Base-by-base conservation (phyloP, 2,888 invertebrate species). In the Folsomia manolachei region DNA sequence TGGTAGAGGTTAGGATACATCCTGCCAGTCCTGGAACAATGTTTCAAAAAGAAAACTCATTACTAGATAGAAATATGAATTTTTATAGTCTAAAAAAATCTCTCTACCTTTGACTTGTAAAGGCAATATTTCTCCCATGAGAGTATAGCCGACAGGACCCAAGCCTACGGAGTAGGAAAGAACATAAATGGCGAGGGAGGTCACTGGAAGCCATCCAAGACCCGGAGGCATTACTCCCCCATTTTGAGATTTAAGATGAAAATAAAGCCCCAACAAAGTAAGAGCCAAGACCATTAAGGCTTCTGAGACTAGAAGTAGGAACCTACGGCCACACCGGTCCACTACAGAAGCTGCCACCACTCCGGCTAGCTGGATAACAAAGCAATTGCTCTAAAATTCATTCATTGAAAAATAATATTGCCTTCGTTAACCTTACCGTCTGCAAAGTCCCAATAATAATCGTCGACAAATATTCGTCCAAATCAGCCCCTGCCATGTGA, bases 391-490 rank as follows among this genome's bases (percentile, higher is more conserved):
- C 14, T 4, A 39, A 9, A 39, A 14, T 4, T 39, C 39, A 39
- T 39, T 39, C 39, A 4, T 39, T 39, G 4, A 39, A 39, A 39
- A 39, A 39, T 14, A 39, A 39, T n/a, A n/a, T 39, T 39, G 39
- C 39, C 14, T 39, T 39, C 39, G 4, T 39, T 4, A 4, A 9
- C 39, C 39, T 9, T 71, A 89, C 81, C 0, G 93, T 90, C 85
- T 94, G 94, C 81, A 94, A 91, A 0, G 88, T 87, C 11, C 94
- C 95, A 52, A 95, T 89, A 63, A 94, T 87, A 56, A 95, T 92
- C 0, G 93, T 89, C 0, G 91, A 88, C 4, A 87, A 82, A 39
- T 87, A 86, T 0, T 89, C 83, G 11, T 87, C 83, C 26, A 92
- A 85, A 1, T 70, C 68, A 0, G 75, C 70, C 1, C 78, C 78